A percentile compares a stretch with the other conserved stretches of the same genome.
These are phyloP conservation scores for Dendrocincla tyrannina DNA, from an alignment of 2,797 vertebrate genomes.

Conservation along the genomic window DNA sequence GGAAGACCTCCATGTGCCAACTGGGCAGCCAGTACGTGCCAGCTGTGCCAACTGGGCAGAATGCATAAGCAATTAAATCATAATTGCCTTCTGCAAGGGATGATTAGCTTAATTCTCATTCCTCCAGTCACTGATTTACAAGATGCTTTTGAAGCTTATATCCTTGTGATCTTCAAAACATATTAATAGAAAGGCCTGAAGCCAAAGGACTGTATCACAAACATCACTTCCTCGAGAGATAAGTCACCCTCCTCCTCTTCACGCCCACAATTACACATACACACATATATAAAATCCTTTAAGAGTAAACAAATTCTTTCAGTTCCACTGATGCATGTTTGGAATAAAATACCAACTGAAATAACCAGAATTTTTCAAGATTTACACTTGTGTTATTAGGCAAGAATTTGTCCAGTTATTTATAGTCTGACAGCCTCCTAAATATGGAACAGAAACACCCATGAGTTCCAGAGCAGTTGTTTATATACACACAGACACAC, in stretches of 20 bases:
- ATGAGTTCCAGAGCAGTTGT: not conserved
- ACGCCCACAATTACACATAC: not conserved
- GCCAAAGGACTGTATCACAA: not conserved
- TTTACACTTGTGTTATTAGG: not conserved
- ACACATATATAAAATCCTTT: not conserved
- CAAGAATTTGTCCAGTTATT: not conserved
- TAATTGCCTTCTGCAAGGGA: not conserved
- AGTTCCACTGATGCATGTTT: not conserved
- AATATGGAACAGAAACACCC: not conserved
- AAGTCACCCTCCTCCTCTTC: not conserved
- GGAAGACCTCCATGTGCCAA: not conserved
- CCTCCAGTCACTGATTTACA: constrained; percentile 17
- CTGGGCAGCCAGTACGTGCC: not conserved
- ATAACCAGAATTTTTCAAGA: not conserved
- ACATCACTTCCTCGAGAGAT: not conserved
- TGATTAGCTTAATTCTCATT: not conserved
- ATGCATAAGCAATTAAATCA: not conserved
- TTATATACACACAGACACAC: not conserved
- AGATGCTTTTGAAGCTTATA: not conserved
- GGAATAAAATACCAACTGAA: not conserved
- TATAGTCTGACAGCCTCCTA: not conserved
- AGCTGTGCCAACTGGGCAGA: not conserved
- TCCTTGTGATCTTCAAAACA: not conserved
- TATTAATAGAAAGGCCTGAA: not conserved
- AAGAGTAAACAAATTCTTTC: not conserved